Percentiles rank a stretch among this genome's conserved stretches.
Conservation (phyloP, 2,113 vertebrate species). For the Theristicus caerulescens region DNA sequence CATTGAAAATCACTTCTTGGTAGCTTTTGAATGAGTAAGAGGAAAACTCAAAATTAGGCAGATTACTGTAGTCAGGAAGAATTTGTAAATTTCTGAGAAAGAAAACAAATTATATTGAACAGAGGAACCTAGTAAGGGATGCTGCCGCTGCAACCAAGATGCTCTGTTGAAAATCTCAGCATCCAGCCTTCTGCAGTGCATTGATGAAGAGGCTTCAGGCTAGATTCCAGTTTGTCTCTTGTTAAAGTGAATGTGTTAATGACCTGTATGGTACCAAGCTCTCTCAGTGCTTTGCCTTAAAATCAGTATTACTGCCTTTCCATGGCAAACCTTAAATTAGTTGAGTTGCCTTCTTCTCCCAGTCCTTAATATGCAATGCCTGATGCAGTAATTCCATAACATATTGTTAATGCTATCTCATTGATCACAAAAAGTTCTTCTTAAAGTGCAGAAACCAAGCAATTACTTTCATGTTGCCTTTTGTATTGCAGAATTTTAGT, state of each 20-base stretch:
- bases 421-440: background rate
- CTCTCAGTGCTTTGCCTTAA: background rate
- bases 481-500: background rate
- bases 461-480: background rate
- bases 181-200: background rate
- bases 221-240: background rate
- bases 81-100: background rate
- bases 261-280: background rate
- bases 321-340: background rate
- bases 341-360: background rate
- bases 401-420: background rate
- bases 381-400: background rate
- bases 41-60: background rate
- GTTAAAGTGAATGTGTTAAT: background rate
- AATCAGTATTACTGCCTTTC: background rate
- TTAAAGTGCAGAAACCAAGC: background rate
- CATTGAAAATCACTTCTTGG: background rate
- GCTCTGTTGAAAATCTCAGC: background rate
- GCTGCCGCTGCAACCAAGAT: background rate
- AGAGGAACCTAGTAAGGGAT: background rate
- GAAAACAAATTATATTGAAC: background rate
- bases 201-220: background rate
- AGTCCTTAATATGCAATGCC: background rate
- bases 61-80: background rate
- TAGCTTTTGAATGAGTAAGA: background rate